These are phyloP conservation scores for Hapalemur alaotrensis DNA, from an alignment of 2,797 vertebrate species.

Conservation along the genomic window DNA sequence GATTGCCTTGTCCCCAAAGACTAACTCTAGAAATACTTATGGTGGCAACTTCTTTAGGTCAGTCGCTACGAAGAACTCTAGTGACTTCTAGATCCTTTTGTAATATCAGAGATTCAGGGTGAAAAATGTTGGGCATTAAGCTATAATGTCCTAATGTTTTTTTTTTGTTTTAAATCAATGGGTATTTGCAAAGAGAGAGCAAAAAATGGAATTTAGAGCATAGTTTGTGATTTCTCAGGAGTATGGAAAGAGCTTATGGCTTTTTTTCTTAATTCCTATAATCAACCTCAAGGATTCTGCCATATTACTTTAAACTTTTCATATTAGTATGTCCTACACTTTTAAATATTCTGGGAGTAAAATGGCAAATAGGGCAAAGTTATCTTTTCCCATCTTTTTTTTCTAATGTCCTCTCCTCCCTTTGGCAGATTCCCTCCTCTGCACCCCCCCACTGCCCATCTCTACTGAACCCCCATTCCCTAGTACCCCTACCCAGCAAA, in stretches of 20 bases:
- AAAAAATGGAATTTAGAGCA: background rate
- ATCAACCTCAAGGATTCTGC: background rate
- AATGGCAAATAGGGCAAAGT: background rate
- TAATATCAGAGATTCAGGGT: background rate
- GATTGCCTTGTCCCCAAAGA: background rate
- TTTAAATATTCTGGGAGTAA: background rate
- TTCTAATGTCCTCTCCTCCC: background rate
- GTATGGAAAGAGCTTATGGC: background rate
- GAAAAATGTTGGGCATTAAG: background rate
- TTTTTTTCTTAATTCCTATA: constrained; percentile 44
- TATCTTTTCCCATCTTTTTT: background rate
- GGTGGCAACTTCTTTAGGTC: background rate
- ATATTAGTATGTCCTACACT: background rate
- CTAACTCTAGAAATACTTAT: background rate
- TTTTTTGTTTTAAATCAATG: background rate
- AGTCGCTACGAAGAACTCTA: background rate
- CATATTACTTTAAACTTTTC: background rate
- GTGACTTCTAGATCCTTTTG: background rate
- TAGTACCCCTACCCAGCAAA: background rate
- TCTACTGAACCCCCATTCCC: background rate
- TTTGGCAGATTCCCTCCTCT: background rate
- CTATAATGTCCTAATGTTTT: background rate
- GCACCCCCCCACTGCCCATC: no score
- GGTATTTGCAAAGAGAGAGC: background rate
- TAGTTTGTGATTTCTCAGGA: background rate